Percentiles rank a stretch among this genome's conserved stretches.
These are phyloP conservation scores for Conchocele bisecta DNA, from an alignment of 2,888 invertebrate genomes.

Conservation along the genomic window DNA sequence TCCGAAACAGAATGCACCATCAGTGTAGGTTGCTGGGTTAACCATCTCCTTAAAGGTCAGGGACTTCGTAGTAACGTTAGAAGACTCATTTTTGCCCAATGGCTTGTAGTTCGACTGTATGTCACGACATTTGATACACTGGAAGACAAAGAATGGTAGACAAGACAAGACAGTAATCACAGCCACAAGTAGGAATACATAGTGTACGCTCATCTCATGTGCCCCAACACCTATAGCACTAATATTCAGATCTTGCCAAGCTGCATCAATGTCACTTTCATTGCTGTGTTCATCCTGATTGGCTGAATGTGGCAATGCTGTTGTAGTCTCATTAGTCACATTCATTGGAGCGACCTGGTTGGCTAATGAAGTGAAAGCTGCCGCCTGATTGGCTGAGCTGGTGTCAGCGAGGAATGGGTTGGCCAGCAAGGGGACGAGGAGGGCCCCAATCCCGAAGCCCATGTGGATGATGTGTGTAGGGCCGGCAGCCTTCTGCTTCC, in stretches of 20 bases:
- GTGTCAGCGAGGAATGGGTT: slow-evolving; percentile 60
- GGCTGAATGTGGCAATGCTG: too few species aligned
- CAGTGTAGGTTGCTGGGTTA: slow-evolving; percentile 43
- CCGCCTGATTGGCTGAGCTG: neutral
- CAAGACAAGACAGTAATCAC: slow-evolving; percentile 25
- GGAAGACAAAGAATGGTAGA: slow-evolving; percentile 42
- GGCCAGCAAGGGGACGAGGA: slow-evolving; percentile 57
- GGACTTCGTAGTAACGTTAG: neutral
- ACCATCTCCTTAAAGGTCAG: slow-evolving; percentile 3
- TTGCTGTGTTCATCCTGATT: too few species aligned
- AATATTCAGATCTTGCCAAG: too few species aligned
- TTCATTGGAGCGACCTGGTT: too few species aligned
- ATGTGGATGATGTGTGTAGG: slow-evolving; percentile 67
- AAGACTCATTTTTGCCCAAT: neutral
- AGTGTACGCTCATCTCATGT: slow-evolving; percentile 36
- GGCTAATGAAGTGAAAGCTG: slow-evolving; percentile 1
- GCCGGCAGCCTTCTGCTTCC: slow-evolving; percentile 59
- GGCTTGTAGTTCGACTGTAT: neutral
- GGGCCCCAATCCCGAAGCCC: slow-evolving; percentile 68
- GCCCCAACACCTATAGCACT: too few species aligned
- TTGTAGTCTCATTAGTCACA: too few species aligned
- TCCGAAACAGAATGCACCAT: slow-evolving; percentile 29
- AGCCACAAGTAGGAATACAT: slow-evolving; percentile 46
- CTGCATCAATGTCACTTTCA: too few species aligned
- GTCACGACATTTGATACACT: slow-evolving; percentile 15